These are phyloP conservation scores for Lophura nycthemera DNA, from an alignment of 2,113 vertebrate genomes.

Conservation along the genomic window DNA sequence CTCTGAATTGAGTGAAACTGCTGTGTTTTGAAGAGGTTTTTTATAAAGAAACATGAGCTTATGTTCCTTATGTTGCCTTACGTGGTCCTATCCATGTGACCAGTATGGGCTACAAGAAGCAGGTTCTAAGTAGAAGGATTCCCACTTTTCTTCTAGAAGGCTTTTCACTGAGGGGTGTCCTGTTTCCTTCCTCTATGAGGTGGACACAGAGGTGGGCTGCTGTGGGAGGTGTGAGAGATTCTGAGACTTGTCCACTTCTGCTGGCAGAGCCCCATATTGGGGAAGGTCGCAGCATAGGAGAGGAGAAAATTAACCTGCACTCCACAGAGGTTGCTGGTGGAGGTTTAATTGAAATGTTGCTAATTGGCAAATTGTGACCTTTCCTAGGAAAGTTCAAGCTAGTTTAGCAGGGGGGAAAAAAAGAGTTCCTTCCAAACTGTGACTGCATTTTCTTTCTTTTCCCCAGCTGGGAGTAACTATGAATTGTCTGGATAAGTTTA, in stretches of 20 bases:
- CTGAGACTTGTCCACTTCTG: background rate
- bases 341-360: background rate
- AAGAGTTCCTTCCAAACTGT: background rate
- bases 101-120: background rate
- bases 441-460: background rate
- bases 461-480: background rate
- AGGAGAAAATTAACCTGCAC: background rate
- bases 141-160: background rate
- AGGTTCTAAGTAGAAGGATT: background rate
- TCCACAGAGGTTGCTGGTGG: fast-evolving
- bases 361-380: background rate
- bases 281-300: fast-evolving
- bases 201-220: background rate
- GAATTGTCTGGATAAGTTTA: background rate
- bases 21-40: background rate
- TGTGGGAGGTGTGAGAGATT: background rate
- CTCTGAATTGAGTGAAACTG: background rate
- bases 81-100: background rate
- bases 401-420: background rate
- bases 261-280: background rate
- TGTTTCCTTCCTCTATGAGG: background rate
- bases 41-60: background rate
- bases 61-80: background rate
- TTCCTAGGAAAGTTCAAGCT: conserved; percentile 10
- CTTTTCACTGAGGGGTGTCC: background rate